These are phyloP conservation scores for Acanthopleura granulata DNA, from an alignment of 2,888 invertebrate species.

Conservation along the genomic window DNA sequence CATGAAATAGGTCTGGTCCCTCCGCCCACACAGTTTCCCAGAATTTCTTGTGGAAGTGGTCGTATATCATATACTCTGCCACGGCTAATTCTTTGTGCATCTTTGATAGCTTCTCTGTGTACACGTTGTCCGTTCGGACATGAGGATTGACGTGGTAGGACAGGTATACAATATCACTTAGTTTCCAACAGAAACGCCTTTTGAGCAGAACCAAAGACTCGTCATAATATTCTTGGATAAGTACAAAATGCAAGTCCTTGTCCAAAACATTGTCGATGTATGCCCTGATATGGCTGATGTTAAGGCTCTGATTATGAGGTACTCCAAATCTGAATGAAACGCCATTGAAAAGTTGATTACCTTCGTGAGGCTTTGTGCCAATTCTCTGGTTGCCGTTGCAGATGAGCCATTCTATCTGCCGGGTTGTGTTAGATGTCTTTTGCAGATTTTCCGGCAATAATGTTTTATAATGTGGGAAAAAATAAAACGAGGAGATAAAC, in stretches of 20 bases:
- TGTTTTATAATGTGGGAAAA: background rate
- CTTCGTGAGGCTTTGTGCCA: background rate
- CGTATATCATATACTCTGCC: slow-evolving; percentile 1
- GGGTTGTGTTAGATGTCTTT: background rate
- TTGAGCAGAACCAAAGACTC: background rate
- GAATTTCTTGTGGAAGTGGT: background rate
- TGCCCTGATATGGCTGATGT: background rate
- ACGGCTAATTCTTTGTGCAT: background rate
- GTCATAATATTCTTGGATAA: background rate
- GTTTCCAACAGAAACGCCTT: background rate
- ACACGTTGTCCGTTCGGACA: background rate
- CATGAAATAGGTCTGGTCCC: background rate
- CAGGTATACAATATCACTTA: background rate
- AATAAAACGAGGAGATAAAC: background rate
- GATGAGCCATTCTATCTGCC: background rate
- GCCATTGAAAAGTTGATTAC: background rate
- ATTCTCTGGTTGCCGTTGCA: background rate
- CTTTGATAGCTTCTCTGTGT: background rate
- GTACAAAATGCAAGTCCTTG: background rate
- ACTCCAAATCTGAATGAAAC: background rate
- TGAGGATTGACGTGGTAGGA: background rate
- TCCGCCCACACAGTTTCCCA: slow-evolving; percentile 2
- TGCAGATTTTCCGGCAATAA: background rate
- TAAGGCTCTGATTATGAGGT: background rate
- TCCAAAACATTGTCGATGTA: background rate